Evolutionary conservation across 2,888 invertebrate species (phyloP).

Genomic region (Conus canariensis): DNA sequence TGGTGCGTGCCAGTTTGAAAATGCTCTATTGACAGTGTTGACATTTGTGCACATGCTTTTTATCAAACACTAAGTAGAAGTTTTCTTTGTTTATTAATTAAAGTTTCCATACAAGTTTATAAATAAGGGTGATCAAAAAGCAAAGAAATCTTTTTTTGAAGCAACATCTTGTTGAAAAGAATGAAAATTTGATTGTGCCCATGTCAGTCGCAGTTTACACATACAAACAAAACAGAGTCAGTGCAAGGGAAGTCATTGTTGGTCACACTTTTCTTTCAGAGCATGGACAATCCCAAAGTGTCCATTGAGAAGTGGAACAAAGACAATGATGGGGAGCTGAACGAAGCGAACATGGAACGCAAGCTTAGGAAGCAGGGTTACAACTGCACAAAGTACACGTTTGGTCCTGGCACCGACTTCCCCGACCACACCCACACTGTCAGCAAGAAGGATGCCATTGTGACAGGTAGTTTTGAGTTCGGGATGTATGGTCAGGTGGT

Average conservation of each 20-base stretch:
- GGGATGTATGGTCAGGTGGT: constrained; percentile 71
- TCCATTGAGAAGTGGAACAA: constrained; percentile 69
- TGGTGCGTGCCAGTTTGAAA: too few relatives aligned
- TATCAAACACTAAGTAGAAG: too few relatives aligned
- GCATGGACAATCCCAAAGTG: constrained; percentile 43
- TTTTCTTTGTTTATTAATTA: too few relatives aligned
- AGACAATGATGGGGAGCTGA: constrained; percentile 65
- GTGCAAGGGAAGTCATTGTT: background rate
- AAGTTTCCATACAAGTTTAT: too few relatives aligned
- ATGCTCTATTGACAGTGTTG: too few relatives aligned
- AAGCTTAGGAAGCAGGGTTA: constrained; percentile 70
- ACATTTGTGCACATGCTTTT: too few relatives aligned
- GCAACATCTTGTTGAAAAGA: too few relatives aligned
- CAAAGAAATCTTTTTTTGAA: too few relatives aligned
- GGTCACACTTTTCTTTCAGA: background rate
- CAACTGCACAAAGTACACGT: constrained; percentile 63
- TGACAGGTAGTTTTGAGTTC: constrained; percentile 69
- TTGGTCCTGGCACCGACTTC: constrained; percentile 70
- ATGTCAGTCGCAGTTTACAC: background rate
- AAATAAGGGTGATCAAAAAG: too few relatives aligned
- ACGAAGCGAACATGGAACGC: constrained; percentile 63
- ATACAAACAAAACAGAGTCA: background rate
- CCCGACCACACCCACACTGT: constrained; percentile 72
- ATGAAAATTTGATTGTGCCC: too few relatives aligned
- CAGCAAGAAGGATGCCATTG: constrained; percentile 72